A percentile compares a stretch with the other conserved stretches of the same genome.
phyloP scores from a whole-genome alignment of 2,888 invertebrate species.

The Cybosia mesomella region DNA sequence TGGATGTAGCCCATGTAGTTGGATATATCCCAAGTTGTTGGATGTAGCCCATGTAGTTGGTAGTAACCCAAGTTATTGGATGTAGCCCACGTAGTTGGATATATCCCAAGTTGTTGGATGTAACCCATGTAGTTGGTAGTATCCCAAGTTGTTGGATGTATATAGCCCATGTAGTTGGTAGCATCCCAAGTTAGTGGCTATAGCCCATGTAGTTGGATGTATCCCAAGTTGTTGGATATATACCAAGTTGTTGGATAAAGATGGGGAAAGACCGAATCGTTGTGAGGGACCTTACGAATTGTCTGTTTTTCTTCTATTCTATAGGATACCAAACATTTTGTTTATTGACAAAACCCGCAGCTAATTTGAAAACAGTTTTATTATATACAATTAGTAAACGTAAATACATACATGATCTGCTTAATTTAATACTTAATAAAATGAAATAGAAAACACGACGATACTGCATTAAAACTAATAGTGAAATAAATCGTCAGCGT shows the following conservation, averaged over 20 bases:
- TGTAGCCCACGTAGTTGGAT: not conserved
- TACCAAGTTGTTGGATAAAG: not conserved
- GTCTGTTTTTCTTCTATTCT: not conserved
- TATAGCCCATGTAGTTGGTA: no score
- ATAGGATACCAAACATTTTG: not conserved
- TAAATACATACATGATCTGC: not conserved
- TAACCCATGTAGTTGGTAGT: no score
- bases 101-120: no score
- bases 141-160: no score
- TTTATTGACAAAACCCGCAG: not conserved
- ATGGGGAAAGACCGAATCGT: no score
- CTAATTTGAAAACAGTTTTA: conserved; percentile 4
- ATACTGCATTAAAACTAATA: not conserved
- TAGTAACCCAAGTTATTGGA: not conserved
- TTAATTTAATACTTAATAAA: not conserved
- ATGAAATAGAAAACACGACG: not conserved
- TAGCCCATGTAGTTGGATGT: no score
- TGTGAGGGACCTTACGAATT: no score
- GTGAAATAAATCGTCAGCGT: not conserved
- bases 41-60: not conserved
- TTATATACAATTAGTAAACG: conserved; percentile 5
- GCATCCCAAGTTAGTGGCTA: no score
- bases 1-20: not conserved
- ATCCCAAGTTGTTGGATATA: no score
- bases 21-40: not conserved